These are phyloP conservation scores for Copidosoma aretas DNA, from an alignment of 2,888 invertebrate species.

Conservation along the genomic window DNA sequence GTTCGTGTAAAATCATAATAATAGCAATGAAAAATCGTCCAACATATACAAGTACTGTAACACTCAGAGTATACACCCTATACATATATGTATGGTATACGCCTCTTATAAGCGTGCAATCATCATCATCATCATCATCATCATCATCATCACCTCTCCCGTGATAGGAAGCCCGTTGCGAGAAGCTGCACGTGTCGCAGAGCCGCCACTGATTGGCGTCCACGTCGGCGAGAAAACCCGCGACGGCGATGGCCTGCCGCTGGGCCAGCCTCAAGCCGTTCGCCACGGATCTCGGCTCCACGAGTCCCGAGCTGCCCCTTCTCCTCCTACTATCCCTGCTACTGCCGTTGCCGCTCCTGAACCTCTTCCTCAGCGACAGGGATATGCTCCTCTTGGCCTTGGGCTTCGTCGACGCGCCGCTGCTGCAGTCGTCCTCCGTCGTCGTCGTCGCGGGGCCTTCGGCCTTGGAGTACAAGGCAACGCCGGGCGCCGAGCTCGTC, in stretches of 20 bases:
- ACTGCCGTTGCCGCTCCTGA: constrained; percentile 9
- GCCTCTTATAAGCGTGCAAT: too few species aligned
- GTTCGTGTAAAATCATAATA: too few species aligned
- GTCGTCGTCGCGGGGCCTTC: neutral
- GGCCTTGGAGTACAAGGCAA: constrained; percentile 18
- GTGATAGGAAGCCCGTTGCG: constrained; percentile 72
- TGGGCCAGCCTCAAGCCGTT: constrained; percentile 76
- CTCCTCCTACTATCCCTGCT: constrained; percentile 33
- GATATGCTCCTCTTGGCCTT: constrained; percentile 29
- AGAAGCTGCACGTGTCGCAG: constrained; percentile 58
- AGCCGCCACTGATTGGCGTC: constrained; percentile 64
- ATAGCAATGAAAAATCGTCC: too few species aligned
- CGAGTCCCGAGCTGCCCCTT: neutral
- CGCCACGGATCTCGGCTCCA: constrained; percentile 64
- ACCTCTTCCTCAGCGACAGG: constrained; percentile 37
- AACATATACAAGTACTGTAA: too few species aligned
- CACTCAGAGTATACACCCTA: too few species aligned
- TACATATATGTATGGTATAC: too few species aligned
- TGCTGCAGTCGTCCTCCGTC: neutral
- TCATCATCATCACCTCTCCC: constrained; percentile 73
- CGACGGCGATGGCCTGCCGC: constrained; percentile 75
- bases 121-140: too few species aligned
- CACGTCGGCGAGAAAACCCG: constrained; percentile 69
- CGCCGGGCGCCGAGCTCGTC: constrained; percentile 38
- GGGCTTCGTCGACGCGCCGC: neutral